Evolutionary conservation across 1,140 invertebrate genomes (phyloP), one percentile per base, ranked within the genome.

Genomic region (Dendroctonus valens): DNA sequence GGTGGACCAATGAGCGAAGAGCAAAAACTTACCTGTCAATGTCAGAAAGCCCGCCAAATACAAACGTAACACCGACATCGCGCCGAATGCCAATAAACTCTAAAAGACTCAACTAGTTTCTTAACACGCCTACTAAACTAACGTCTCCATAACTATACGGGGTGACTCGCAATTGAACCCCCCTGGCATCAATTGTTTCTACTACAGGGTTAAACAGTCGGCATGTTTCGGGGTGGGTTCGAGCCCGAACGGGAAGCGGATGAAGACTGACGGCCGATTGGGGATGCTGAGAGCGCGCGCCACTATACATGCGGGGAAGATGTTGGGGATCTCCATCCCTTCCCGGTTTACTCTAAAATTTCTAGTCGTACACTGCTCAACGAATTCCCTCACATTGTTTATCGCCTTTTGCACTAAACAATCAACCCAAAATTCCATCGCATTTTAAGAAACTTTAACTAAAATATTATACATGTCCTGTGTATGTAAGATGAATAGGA

Each of bases 211-310:
- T 53, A 14, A 41, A 63, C 41, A 54, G 7, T 42, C 50, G 42
- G 14, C 62, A 49, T 39, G n/a, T 48, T 11, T 40, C 26, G 42
- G 15, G 52, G n/a, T 39, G 53, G 44, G 11, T 41, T 57, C 40
- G 60, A 39, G 41, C 62, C 26, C 42, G 41, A 41, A 38, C 62
- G 62, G 39, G 41, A 65, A 52, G 44, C 62, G 40, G 37, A 46
- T 8, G 52, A 42, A 54, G 52, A 65, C 62, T 65, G 62, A 46
- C 62, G 40, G 62, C n/a, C 37, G 14, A 37, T 49, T n/a, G 62
- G 62, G 62, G 62, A 65, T 65, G 62, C 62, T 65, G 62, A 7
- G 51, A 48, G 62, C 62, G 60, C 60, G 62, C 62, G 62, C 62
- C 52, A 26, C 62, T 46, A 12, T 57, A 4, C 50, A 57, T 53